Evolutionary conservation across 1,140 invertebrate genomes (phyloP), one percentile per base, ranked within the genome.

Genomic region (Drosophila sucinea): DNA sequence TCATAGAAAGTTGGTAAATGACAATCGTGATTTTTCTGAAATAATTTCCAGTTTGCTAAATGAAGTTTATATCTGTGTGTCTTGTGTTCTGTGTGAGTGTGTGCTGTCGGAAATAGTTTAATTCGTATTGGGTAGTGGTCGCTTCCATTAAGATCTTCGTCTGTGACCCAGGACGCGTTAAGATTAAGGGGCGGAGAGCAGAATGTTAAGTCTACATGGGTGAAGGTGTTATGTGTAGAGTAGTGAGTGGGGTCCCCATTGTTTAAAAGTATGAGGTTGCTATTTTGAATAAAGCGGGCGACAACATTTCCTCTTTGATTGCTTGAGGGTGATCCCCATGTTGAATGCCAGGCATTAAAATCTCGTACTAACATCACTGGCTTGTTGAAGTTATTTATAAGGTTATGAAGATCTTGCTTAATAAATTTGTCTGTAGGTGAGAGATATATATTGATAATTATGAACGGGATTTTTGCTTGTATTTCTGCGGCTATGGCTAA

Each of bases 41-140:
- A 25, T 56, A 40, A 4, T 23, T 32, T 3, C 54, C 54, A 58
- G 35, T 67, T 58, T n/a, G 64, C 32, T 58, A 11, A 17, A 1
- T 67, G 11, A 29, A 41, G 10, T 47, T 60, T 67, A 23, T 57
- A 60, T 60, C 25, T 60, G 25, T 30, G 25, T 11, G 25, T 67
- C 29, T 17, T 60, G 33, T 11, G 17, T 6, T 3, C 4, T 29
- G 23, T 17, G 17, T 40, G 11, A 32, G 6, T 67, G 10, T 23
- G 29, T 17, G 6, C 5, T 58, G 30, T 30, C 3, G 54, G 54
- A 32, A 57, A 56, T 8, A 67, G 55, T 17, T 32, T 1, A n/a
- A 58, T 58, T 4, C 25, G 11, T 47, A 60, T 67, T 4, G 55
- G 66, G 8, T 60, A 60, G 41, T 67, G 66, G 23, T 67, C 66